These are phyloP conservation scores for Pogonocherus hispidulus DNA, from an alignment of 2,888 invertebrate species.

Conservation along the genomic window DNA sequence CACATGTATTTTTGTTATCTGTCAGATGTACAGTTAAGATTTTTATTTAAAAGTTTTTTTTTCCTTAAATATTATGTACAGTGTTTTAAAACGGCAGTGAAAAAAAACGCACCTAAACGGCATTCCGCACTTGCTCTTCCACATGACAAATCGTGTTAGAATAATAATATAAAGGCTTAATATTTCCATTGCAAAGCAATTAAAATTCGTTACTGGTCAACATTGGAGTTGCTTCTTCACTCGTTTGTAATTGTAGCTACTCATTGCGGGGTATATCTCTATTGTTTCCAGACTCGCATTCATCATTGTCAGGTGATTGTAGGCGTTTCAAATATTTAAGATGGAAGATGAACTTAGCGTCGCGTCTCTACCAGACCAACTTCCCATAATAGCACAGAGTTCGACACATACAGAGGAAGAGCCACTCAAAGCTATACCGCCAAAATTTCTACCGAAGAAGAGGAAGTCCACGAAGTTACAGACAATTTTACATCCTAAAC, in stretches of 20 bases:
- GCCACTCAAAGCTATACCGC: conserved; percentile 12
- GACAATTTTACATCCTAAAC: conserved; percentile 40
- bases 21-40: background rate
- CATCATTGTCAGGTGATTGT: background rate
- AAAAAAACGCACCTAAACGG: too few species aligned
- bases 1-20: background rate
- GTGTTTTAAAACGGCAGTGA: background rate
- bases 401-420: background rate
- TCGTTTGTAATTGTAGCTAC: too few species aligned
- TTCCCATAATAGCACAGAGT: background rate
- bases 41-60: too few species aligned
- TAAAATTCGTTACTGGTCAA: too few species aligned
- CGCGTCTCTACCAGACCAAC: background rate
- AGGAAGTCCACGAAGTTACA: conserved; percentile 15
- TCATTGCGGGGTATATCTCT: too few species aligned
- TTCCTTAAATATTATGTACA: background rate
- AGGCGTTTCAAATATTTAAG: too few species aligned
- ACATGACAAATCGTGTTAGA: too few species aligned
- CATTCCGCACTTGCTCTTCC: too few species aligned
- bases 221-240: too few species aligned
- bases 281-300: background rate
- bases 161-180: too few species aligned
- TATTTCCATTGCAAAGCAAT: too few species aligned
- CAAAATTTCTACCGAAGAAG: conserved; percentile 15
- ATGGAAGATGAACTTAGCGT: too few species aligned